Evolutionary conservation across 2,888 invertebrate genomes (phyloP).

Genomic region (Diloba caeruleocephala): DNA sequence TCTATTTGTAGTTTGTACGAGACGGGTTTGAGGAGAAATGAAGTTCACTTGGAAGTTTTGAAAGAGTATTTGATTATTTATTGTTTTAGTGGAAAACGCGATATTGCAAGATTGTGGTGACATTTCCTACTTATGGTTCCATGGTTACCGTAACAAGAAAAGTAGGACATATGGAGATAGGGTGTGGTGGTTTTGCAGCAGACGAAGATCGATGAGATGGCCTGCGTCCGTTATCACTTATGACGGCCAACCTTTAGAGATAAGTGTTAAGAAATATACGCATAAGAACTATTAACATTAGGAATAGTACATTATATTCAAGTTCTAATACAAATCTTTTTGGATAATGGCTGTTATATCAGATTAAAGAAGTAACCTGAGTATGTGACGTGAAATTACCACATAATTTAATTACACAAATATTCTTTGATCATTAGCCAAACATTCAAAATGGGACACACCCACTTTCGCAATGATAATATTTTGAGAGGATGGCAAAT

Average conservation of each 20-base stretch:
- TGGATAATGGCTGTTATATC: background rate
- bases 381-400: too few relatives aligned
- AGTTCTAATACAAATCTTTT: too few relatives aligned
- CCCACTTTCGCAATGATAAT: too few relatives aligned
- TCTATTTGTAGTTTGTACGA: too few relatives aligned
- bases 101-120: constrained; percentile 19
- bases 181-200: constrained; percentile 62
- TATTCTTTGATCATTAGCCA: too few relatives aligned
- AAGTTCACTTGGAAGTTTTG: too few relatives aligned
- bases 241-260: constrained; percentile 50
- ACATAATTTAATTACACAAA: too few relatives aligned
- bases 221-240: constrained; percentile 58
- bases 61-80: background rate
- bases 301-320: background rate
- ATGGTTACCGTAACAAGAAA: constrained; percentile 57
- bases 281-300: constrained; percentile 56
- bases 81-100: constrained; percentile 11
- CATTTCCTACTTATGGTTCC: constrained; percentile 43
- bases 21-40: too few relatives aligned
- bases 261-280: constrained; percentile 55
- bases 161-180: constrained; percentile 45
- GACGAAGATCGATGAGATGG: constrained; percentile 53
- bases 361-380: too few relatives aligned
- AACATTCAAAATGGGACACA: too few relatives aligned
- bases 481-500: too few relatives aligned